Conservation (phyloP, 2,797 vertebrate genomes). For the Parauchenoglanis punctatus region DNA sequence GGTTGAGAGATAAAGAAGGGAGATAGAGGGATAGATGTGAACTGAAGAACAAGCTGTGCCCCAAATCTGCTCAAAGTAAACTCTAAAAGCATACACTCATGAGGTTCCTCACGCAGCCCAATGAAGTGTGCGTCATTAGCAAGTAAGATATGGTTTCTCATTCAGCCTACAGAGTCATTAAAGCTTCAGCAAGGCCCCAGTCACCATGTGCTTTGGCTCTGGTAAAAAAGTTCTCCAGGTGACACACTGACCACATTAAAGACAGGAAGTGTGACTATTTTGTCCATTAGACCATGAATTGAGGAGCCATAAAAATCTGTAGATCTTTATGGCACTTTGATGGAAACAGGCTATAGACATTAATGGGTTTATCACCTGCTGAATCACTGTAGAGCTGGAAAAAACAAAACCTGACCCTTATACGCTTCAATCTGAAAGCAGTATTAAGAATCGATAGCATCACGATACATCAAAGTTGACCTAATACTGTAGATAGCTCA, state of each 20-base stretch:
- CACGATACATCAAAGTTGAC: slow-evolving; percentile 11
- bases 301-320: slow-evolving; percentile 41
- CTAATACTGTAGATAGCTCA: slow-evolving; percentile 11
- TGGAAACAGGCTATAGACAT: slow-evolving; percentile 22
- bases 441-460: slow-evolving; percentile 1
- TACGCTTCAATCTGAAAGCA: slow-evolving; percentile 6
- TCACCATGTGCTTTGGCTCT: slow-evolving; percentile 4
- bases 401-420: neutral
- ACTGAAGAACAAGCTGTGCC: neutral
- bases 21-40: slow-evolving; percentile 15
- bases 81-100: slow-evolving; percentile 15
- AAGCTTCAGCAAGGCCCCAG: neutral
- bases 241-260: slow-evolving; percentile 39
- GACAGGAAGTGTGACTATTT: slow-evolving; percentile 44
- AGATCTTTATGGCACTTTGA: slow-evolving; percentile 48
- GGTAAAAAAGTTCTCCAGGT: slow-evolving; percentile 33
- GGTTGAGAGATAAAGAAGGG: neutral
- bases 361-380: slow-evolving; percentile 31
- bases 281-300: slow-evolving; percentile 48
- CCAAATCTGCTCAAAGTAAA: neutral
- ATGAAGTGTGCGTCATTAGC: slow-evolving; percentile 14
- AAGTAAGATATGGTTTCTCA: neutral
- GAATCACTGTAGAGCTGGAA: neutral
- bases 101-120: neutral
- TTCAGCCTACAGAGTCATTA: neutral